Evolutionary conservation across 2,113 vertebrate species (phyloP), one percentile per base, ranked within the genome.

Genomic region (Hiodon alosoides): DNA sequence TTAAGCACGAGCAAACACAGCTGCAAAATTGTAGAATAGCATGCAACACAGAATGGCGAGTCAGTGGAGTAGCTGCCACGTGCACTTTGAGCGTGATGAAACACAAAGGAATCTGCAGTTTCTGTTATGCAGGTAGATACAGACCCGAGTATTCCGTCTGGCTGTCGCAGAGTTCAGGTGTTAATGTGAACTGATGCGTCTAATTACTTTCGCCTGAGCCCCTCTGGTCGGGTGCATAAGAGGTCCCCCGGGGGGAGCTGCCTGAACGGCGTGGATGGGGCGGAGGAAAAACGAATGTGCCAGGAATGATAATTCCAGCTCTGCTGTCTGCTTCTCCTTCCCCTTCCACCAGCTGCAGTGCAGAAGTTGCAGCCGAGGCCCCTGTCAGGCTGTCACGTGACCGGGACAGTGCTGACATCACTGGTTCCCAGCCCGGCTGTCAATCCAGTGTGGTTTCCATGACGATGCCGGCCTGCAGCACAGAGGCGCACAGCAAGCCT

Each of bases 291-390:
- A 55, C 78, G 74, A 79, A 78, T 77, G 80, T 79, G 77, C 47
- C 72, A 83, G 77, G 76, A 84, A 86, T 87, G 53, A 81, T 80
- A 85, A 86, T 87, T 77, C 62, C 11, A 17, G 69, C 66, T 52
- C 1, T n/a, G 69, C 46, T 10, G 47, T 70, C 52, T 16, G 10
- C 51, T 53, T 11, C 62, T 67, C 67, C 58, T 77, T 62, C 52
- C 48, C 10, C n/a, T 50, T 14, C 48, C 73, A 67, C 83, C 90
- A 95, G 94, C 90, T 95, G 94, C 91, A 95, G 91, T 93, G 92
- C 92, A 82, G 94, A 94, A 81, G 84, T 90, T 83, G 78, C 83
- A 72, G 76, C 76, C 58, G 91, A 92, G 81, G 85, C 91, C 76
- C 86, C 87, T 76, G 82, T 91, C 86, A 85, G 87, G 84, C 85